phyloP scores from a whole-genome alignment of 2,113 vertebrate species.

The Chaetops frenatus region DNA sequence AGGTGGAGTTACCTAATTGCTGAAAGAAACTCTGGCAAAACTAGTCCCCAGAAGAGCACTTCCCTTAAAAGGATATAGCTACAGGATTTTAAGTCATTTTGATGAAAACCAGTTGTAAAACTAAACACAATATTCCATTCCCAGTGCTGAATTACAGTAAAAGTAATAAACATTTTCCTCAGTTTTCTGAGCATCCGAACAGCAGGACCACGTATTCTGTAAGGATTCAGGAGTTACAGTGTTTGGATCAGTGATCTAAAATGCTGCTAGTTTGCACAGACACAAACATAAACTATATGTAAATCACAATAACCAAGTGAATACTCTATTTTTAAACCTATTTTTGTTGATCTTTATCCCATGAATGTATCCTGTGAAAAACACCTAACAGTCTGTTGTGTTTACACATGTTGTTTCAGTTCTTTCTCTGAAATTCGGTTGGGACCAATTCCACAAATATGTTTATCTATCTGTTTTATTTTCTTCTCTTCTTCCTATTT shows the following conservation, averaged over 20 bases:
- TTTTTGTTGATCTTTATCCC: neutral
- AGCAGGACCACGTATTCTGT: neutral
- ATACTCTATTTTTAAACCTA: neutral
- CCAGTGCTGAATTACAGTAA: neutral
- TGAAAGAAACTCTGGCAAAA: neutral
- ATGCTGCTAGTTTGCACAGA: neutral
- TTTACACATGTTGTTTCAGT: neutral
- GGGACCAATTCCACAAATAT: neutral
- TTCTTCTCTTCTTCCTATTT: neutral
- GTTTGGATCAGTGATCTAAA: neutral
- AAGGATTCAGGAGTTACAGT: neutral
- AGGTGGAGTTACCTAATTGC: neutral
- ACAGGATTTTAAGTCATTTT: neutral
- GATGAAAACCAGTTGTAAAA: neutral
- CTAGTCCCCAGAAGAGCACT: neutral
- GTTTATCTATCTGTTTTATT: neutral
- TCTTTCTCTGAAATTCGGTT: neutral
- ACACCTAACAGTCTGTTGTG: neutral
- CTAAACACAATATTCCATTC: neutral
- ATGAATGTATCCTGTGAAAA: neutral
- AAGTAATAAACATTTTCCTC: neutral
- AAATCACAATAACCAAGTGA: neutral
- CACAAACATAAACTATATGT: neutral
- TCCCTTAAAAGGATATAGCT: neutral
- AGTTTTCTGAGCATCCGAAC: neutral